Evolutionary conservation across 2,113 vertebrate genomes (phyloP).

Genomic region (Anser cygnoides): DNA sequence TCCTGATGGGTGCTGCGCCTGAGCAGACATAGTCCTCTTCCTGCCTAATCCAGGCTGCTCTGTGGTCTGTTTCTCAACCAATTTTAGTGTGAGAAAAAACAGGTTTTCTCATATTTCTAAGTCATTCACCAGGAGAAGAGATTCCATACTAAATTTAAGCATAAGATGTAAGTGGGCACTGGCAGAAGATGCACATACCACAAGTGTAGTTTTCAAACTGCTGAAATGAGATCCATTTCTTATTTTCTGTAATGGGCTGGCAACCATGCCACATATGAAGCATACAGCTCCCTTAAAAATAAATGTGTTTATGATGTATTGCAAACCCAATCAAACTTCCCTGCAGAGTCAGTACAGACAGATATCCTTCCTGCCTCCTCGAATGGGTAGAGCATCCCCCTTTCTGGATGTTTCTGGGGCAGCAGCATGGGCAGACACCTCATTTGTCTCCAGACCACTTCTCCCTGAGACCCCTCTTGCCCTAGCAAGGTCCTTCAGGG

Average conservation of each 20-base stretch:
- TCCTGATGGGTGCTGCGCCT: neutral
- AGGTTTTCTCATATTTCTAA: neutral
- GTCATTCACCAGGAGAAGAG: neutral
- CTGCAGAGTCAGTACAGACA: neutral
- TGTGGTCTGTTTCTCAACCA: neutral
- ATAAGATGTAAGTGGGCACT: neutral
- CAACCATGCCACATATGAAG: neutral
- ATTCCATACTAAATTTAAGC: conserved; percentile 18
- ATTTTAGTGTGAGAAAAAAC: neutral
- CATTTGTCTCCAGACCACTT: neutral
- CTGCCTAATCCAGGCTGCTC: neutral
- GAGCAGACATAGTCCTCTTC: neutral
- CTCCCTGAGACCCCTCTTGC: accelerated
- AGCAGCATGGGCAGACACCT: neutral
- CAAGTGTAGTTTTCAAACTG: neutral
- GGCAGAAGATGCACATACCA: neutral
- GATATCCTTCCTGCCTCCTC: neutral
- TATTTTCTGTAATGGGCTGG: neutral
- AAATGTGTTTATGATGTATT: neutral
- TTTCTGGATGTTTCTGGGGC: neutral
- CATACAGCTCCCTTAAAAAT: neutral
- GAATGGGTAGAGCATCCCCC: neutral
- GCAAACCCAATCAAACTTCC: neutral
- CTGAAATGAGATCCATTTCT: neutral
- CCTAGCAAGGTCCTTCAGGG: neutral